A percentile compares a stretch with the other conserved stretches of the same genome.
phyloP scores from a whole-genome alignment of 1,140 invertebrate species.

The Brachionus angularis region DNA sequence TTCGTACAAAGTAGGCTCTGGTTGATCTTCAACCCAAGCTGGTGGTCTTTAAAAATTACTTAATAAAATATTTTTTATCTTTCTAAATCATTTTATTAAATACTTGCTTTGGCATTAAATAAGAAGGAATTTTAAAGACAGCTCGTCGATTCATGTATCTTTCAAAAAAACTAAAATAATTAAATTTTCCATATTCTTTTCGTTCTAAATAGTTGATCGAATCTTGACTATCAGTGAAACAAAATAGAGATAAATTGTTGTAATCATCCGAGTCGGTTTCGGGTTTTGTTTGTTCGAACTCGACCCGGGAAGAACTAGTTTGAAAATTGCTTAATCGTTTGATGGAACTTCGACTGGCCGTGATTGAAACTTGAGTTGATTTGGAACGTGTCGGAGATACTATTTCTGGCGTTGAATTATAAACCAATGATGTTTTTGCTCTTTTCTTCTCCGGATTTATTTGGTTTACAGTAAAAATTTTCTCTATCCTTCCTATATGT shows the following conservation, averaged over 20 bases:
- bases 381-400: too few species aligned
- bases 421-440: too few species aligned
- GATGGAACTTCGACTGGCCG: too few species aligned
- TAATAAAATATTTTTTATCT: background rate
- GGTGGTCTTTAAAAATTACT: conserved; percentile 10
- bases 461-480: too few species aligned
- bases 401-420: too few species aligned
- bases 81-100: background rate
- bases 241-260: background rate
- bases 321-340: too few species aligned
- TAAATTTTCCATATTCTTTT: conserved; percentile 33
- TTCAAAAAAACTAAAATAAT: conserved; percentile 33
- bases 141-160: conserved; percentile 25
- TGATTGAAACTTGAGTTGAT: too few species aligned
- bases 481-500: too few species aligned
- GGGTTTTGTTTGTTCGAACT: too few species aligned
- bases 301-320: too few species aligned
- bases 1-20: conserved; percentile 24
- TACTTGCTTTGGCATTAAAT: conserved; percentile 1
- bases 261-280: background rate
- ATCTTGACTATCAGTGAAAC: background rate
- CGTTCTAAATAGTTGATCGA: background rate
- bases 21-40: background rate
- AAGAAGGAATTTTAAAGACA: conserved; percentile 18
- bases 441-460: too few species aligned